These are phyloP conservation scores for Muricea muricata DNA, from an alignment of 92 coral and sea anemone species.

Conservation along the genomic window DNA sequence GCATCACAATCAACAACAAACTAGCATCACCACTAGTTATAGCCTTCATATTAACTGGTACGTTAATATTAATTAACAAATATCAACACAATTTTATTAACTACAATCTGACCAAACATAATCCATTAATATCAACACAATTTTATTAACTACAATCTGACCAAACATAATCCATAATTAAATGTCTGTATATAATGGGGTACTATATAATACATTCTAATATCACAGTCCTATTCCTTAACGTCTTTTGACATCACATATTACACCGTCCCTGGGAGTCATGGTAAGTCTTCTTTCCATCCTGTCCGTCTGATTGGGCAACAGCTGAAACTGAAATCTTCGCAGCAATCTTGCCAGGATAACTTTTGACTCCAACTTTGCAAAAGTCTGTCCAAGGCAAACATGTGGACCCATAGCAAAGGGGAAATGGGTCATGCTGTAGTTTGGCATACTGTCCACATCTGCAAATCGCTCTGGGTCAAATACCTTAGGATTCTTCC, in stretches of 20 bases:
- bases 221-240: background rate
- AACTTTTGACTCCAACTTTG: background rate
- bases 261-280: background rate
- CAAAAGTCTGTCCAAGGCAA: background rate
- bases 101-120: too few species aligned
- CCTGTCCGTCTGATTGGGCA: background rate
- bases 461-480: slow-evolving; percentile 17
- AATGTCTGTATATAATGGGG: too few species aligned
- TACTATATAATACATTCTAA: too few species aligned
- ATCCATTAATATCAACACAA: too few species aligned
- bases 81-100: too few species aligned
- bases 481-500: background rate
- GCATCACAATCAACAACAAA: too few species aligned
- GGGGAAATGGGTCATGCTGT: background rate
- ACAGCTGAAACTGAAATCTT: background rate
- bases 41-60: too few species aligned
- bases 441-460: background rate
- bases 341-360: background rate
- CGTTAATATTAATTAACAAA: too few species aligned
- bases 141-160: too few species aligned
- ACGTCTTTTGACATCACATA: background rate
- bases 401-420: background rate
- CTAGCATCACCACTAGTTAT: too few species aligned
- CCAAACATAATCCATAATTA: too few species aligned
- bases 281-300: background rate